phyloP scores from a whole-genome alignment of 2,797 vertebrate genomes.

The Alectoris magna region DNA sequence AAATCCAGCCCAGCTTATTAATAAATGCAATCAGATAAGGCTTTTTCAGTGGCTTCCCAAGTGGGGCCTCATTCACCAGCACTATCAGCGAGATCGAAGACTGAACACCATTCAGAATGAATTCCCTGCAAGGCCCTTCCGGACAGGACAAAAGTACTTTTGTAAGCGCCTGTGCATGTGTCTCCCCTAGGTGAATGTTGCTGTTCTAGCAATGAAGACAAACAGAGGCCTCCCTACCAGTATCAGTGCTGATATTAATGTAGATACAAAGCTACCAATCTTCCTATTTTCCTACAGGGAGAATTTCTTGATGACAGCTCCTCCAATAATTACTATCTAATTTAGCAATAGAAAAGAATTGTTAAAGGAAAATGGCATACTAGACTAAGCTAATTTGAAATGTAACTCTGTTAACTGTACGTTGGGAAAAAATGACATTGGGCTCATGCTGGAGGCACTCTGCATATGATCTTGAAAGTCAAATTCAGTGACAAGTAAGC shows the following conservation, averaged over 20 bases:
- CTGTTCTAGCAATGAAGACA: not conserved
- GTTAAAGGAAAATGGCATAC: not conserved
- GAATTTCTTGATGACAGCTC: not conserved
- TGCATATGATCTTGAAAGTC: accelerated
- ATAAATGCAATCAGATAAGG: conserved; percentile 54
- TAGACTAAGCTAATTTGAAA: not conserved
- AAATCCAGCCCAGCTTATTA: conserved; percentile 25
- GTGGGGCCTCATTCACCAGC: not conserved
- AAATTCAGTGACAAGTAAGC: not conserved
- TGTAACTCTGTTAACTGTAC: not conserved
- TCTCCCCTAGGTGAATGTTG: not conserved
- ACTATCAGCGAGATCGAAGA: conserved; percentile 48
- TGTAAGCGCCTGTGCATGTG: not conserved
- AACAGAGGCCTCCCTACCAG: not conserved
- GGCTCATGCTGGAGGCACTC: not conserved
- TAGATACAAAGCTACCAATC: not conserved
- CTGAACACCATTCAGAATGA: conserved; percentile 18
- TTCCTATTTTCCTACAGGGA: not conserved
- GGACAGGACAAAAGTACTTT: not conserved
- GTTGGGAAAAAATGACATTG: not conserved
- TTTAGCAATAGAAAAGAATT: not conserved
- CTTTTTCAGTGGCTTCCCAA: conserved; percentile 38
- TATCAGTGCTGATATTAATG: not conserved
- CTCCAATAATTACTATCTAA: not conserved
- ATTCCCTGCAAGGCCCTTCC: not conserved